Percentiles rank a stretch among this genome's conserved stretches.
Evolutionary conservation across 2,888 invertebrate species (phyloP).

Genomic region (Leptinotarsa tumamoca): DNA sequence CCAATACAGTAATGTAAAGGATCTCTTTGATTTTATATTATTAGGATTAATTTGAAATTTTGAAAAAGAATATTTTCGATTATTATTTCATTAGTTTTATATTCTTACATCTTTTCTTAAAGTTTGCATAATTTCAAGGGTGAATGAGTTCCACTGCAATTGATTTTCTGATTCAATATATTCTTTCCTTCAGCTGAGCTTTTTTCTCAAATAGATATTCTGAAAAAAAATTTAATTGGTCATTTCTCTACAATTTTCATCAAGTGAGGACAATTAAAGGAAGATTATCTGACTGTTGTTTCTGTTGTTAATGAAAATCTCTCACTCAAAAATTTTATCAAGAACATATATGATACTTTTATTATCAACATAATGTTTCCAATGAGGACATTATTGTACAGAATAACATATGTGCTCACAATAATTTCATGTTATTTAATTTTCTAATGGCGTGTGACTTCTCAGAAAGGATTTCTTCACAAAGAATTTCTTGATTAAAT

Average conservation of each 20-base stretch:
- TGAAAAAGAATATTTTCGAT: background rate
- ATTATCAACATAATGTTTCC: constrained; percentile 21
- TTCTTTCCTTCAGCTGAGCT: background rate
- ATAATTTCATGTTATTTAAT: background rate
- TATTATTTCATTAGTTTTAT: constrained; percentile 8
- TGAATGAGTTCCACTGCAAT: constrained; percentile 27
- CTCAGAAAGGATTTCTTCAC: too few species aligned
- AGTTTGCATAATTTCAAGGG: constrained; percentile 23
- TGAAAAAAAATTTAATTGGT: background rate
- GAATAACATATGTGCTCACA: background rate
- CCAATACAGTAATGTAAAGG: background rate
- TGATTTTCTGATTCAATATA: constrained; percentile 36
- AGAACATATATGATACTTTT: too few species aligned
- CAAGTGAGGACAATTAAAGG: too few species aligned
- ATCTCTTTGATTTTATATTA: background rate
- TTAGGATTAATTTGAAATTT: background rate
- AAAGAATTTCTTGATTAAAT: too few species aligned
- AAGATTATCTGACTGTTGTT: too few species aligned
- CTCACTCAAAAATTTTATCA: too few species aligned
- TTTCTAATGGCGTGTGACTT: too few species aligned
- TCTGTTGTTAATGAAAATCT: too few species aligned
- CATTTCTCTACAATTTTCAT: too few species aligned
- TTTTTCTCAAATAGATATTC: background rate
- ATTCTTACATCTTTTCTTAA: background rate
- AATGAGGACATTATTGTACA: too few species aligned